Conservation (phyloP, 2,797 vertebrate genomes). For the Gadopsis marmoratus region DNA sequence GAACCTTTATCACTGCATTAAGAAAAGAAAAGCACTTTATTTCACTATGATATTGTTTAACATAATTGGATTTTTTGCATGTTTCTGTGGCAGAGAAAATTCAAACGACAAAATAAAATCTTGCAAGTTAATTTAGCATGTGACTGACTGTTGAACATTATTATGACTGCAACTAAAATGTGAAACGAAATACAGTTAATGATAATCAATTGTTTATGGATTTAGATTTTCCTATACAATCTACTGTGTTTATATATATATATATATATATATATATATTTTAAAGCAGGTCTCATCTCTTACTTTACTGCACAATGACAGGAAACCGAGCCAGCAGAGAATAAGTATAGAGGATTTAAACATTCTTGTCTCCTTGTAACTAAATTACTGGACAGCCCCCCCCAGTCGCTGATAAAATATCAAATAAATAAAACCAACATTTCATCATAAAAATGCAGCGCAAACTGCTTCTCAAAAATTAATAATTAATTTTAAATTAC, state of each 20-base stretch:
- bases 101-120: constrained; percentile 1
- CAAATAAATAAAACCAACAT: constrained; percentile 17
- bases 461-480: constrained; percentile 14
- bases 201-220: background rate
- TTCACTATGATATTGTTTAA: background rate
- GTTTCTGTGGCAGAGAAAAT: background rate
- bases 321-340: background rate
- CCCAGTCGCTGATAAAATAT: constrained; percentile 34
- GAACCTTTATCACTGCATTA: constrained; percentile 1
- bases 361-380: constrained; percentile 17
- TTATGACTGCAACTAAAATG: background rate
- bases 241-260: too few species aligned
- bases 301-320: background rate
- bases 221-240: background rate
- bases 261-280: too few species aligned
- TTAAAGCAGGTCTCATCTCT: background rate
- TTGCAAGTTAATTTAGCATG: background rate
- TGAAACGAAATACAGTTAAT: background rate
- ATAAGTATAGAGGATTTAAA: constrained; percentile 1
- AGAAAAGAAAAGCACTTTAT: background rate
- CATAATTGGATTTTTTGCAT: background rate
- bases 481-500: background rate
- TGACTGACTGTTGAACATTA: background rate
- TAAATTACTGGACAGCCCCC: constrained; percentile 15
- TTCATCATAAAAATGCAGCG: constrained; percentile 1